phyloP scores from a whole-genome alignment of 2,797 vertebrate genomes.

The Chelmon rostratus region DNA sequence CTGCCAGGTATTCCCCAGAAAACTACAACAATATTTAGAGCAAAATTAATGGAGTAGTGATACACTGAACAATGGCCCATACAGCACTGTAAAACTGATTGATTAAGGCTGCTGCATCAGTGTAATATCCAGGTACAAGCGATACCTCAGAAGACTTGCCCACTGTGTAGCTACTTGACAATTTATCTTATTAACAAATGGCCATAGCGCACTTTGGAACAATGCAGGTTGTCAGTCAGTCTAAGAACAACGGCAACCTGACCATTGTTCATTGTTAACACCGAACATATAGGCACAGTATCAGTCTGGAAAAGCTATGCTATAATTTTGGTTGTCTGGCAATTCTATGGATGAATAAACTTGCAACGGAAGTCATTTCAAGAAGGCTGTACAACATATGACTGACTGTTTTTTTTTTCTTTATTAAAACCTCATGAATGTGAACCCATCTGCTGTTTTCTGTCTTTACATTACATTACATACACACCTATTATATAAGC shows the following conservation, averaged over 20 bases:
- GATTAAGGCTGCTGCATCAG: slow-evolving; percentile 63
- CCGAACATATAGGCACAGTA: neutral
- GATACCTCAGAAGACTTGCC: slow-evolving; percentile 33
- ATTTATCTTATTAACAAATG: slow-evolving; percentile 56
- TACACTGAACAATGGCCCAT: slow-evolving; percentile 40
- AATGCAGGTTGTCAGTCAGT: slow-evolving; percentile 44
- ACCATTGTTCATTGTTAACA: slow-evolving; percentile 42
- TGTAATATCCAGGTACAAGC: slow-evolving; percentile 41
- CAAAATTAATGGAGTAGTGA: slow-evolving; percentile 14
- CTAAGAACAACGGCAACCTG: neutral
- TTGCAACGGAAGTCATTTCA: neutral
- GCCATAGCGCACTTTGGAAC: slow-evolving; percentile 31
- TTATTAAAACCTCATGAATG: neutral
- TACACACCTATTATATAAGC: too few relatives aligned
- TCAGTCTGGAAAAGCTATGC: neutral
- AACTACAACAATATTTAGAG: slow-evolving; percentile 14
- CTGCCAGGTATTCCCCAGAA: slow-evolving; percentile 32
- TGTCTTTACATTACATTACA: neutral
- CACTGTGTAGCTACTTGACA: slow-evolving; percentile 10
- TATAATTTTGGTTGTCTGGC: neutral
- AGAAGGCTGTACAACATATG: neutral
- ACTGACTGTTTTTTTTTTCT: neutral
- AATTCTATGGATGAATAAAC: neutral
- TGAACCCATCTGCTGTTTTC: neutral
- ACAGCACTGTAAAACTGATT: slow-evolving; percentile 49